phyloP scores from a whole-genome alignment of 2,113 vertebrate species.

The Trochalopteron elliotii region DNA sequence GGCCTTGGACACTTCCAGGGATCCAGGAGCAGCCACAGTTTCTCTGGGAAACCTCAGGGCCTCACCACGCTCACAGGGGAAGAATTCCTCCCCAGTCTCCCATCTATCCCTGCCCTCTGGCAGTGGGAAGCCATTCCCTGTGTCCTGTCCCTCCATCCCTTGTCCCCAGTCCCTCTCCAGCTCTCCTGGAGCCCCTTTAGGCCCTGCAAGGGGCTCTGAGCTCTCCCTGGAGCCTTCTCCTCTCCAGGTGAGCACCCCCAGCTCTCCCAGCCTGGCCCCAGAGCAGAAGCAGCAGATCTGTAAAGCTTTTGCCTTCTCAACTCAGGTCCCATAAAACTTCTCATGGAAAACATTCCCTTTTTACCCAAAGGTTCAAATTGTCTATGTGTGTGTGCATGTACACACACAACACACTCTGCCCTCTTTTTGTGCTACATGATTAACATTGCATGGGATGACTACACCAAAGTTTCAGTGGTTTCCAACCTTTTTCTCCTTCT shows the following conservation, averaged over 20 bases:
- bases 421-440: neutral
- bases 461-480: neutral
- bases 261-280: neutral
- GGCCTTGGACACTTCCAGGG: neutral
- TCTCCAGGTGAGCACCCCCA: neutral
- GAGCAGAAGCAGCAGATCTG: neutral
- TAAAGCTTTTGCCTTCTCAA: neutral
- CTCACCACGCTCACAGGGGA: fast-evolving
- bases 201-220: neutral
- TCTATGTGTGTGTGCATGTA: fast-evolving
- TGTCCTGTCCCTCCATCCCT: neutral
- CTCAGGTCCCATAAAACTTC: neutral
- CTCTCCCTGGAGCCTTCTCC: neutral
- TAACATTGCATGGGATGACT: neutral
- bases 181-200: neutral
- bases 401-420: neutral
- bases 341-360: neutral
- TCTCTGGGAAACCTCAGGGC: neutral
- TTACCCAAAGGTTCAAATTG: neutral
- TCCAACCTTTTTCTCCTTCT: neutral
- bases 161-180: neutral
- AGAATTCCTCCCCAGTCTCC: neutral
- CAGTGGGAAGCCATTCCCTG: neutral
- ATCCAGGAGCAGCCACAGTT: neutral
- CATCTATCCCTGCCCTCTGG: fast-evolving